These are phyloP conservation scores for Oryzias celebensis DNA, from an alignment of 2,113 vertebrate species.

Conservation along the genomic window DNA sequence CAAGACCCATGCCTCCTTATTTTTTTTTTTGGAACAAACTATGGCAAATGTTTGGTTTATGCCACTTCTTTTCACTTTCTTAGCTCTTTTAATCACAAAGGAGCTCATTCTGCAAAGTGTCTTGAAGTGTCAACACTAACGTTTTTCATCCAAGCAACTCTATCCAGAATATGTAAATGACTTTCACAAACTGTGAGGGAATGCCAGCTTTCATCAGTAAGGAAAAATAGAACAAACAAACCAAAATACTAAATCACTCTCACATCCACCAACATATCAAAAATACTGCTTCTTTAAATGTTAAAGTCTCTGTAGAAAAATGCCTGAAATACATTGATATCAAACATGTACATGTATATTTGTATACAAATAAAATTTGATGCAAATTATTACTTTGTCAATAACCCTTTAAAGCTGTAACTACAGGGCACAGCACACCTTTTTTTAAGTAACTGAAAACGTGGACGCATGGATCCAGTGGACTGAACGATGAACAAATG, in stretches of 20 bases:
- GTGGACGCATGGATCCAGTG: slow-evolving; percentile 41
- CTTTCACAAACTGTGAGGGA: slow-evolving; percentile 40
- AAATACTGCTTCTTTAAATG: slow-evolving; percentile 78
- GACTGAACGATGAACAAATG: slow-evolving; percentile 36
- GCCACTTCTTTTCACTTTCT: slow-evolving; percentile 17
- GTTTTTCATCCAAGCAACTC: slow-evolving; percentile 37
- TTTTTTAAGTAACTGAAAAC: slow-evolving; percentile 28
- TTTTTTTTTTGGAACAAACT: slow-evolving; percentile 41
- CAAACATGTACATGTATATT: slow-evolving; percentile 63
- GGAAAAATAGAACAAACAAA: slow-evolving; percentile 42
- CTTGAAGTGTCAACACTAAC: slow-evolving; percentile 29
- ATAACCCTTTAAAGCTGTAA: slow-evolving; percentile 63
- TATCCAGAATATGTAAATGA: slow-evolving; percentile 60
- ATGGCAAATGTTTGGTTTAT: slow-evolving; percentile 69
- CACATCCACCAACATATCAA: slow-evolving; percentile 75
- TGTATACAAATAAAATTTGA: slow-evolving; percentile 77
- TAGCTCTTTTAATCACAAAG: slow-evolving; percentile 12
- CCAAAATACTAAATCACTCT: slow-evolving; percentile 31
- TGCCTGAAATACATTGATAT: slow-evolving; percentile 72
- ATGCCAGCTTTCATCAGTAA: slow-evolving; percentile 44
- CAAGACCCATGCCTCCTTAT: slow-evolving; percentile 38
- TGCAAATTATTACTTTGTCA: slow-evolving; percentile 74
- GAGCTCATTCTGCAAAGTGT: slow-evolving; percentile 20
- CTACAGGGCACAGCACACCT: slow-evolving; percentile 34
- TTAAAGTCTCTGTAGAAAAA: slow-evolving; percentile 80